Evolutionary conservation across 2,888 invertebrate species (phyloP), one percentile per base, ranked within the genome.

Genomic region (Celastrina argiolus): DNA sequence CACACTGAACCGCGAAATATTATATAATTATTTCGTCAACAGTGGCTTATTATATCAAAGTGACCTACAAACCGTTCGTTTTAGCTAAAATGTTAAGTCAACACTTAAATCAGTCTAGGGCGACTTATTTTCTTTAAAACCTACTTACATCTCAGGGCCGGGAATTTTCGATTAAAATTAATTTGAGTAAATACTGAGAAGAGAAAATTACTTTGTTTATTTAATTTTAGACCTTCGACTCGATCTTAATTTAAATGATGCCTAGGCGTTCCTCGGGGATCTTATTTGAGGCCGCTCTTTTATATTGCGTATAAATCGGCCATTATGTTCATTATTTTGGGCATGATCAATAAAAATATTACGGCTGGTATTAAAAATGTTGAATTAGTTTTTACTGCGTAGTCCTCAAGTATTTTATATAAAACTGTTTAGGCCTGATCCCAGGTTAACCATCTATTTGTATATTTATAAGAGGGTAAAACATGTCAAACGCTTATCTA

Each of bases 11-110:
- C 22, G 51, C 26, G 51, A 51, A 51, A 51, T n/a, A 41, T 51
- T 51, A 26, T 12, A 51, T 51, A 51, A 51, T 51, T 14, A 14
- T 51, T 51, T 12, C 36, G 36, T 36, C 51, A 51, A 51, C 51
- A 51, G 22, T 51, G 22, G 22, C 22, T 51, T 51, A 45, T 18
- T 18, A 51, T 51, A 51, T 26, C 22, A 51, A 51, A 12, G 22
- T 51, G 22, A 51, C 51, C 51, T 26, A 51, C 51, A 51, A 51
- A 51, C 51, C 51, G 22, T n/a, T 41, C n/a, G 41, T 51, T 12
- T 12, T 22, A 51, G 22, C 14, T 1, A 51, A 12, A 51, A 45
- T 18, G 7, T 45, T 10, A 10, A 8, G n/a, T n/a, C 10, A 36
- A 36, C 36, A 2, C 8, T 36, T 0, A 36, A 45, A 3, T 51